Evolutionary conservation across 1,140 invertebrate species (phyloP), one percentile per base, ranked within the genome.

Genomic region (Homalodisca vitripennis): DNA sequence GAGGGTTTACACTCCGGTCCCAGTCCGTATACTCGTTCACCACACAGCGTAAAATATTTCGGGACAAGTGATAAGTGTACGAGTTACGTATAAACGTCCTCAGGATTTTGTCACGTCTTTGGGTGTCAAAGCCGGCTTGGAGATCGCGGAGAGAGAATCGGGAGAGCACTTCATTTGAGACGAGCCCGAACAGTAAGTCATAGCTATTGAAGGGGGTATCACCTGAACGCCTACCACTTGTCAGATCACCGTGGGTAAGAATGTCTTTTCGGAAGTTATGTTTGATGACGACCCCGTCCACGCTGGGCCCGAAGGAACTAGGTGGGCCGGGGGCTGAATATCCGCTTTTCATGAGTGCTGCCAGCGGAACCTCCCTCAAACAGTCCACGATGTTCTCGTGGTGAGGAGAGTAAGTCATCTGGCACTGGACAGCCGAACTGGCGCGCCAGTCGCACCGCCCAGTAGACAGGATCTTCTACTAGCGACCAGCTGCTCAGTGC

Each of bases 1-100:
- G 93, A 82, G 97, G 93, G 77, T 93, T 87, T 1, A 92, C 89
- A 1, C 94, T 94, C 78, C 91, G 83, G 77, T 96, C 93, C 96
- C 95, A 98, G 78, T 98, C 94, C 10, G 94, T 97, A 78, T 99
- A 99, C 75, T 98, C 95, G 77, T 98, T 98, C 46, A 97, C 90
- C 29, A 95, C 81, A 48, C 96, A 97, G 76, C 96, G 95, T 81
- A 95, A 96, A 78, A 99, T 97, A n/a, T n/a, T n/a, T 80, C 98
- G 95, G 75, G 94, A 95, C 72, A 97, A 85, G 79, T 98, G 95
- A 81, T 93, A 97, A 69, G 87, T 90, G 82, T 95, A 97, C 34
- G 94, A 88, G 79, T 98, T 98, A 63, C 96, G 85, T 17, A 94
- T 91, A 76, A 98, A 93, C 6, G 95, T 98, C 73, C 95, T 86